These are phyloP conservation scores for Heliothis virescens DNA, from an alignment of 1,140 invertebrate genomes.

Conservation along the genomic window DNA sequence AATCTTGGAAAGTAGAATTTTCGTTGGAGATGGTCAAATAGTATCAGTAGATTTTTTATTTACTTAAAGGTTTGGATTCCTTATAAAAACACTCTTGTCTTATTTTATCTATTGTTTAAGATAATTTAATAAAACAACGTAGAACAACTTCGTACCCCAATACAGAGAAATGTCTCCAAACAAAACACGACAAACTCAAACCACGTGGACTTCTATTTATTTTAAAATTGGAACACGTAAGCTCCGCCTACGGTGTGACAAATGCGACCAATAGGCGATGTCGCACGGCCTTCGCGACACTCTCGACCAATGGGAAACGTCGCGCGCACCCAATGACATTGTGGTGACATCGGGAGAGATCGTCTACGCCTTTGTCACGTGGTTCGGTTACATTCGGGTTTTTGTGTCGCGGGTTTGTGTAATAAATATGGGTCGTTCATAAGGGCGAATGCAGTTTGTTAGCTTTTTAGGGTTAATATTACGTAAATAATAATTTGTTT, in stretches of 20 bases:
- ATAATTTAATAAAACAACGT: too few relatives aligned
- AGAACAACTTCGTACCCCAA: too few relatives aligned
- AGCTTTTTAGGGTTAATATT: not conserved
- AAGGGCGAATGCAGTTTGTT: not conserved
- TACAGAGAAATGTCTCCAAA: not conserved
- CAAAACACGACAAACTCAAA: not conserved
- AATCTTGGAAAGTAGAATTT: too few relatives aligned
- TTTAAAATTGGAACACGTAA: constrained; percentile 65
- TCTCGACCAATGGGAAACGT: constrained; percentile 73
- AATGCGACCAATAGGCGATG: constrained; percentile 75
- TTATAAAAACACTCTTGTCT: too few relatives aligned
- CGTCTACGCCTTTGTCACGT: constrained; percentile 71
- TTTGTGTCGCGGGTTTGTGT: constrained; percentile 1
- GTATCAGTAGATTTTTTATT: too few relatives aligned
- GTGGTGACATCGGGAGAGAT: constrained; percentile 74
- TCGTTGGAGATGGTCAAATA: too few relatives aligned
- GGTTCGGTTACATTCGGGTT: constrained; percentile 55
- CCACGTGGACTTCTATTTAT: constrained; percentile 36
- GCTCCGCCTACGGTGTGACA: constrained; percentile 77
- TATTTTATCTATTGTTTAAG: too few relatives aligned
- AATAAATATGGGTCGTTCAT: not conserved
- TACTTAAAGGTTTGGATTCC: too few relatives aligned
- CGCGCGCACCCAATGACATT: constrained; percentile 79
- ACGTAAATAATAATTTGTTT: too few relatives aligned
- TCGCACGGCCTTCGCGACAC: constrained; percentile 79